These are phyloP conservation scores for Cyanoderma ruficeps DNA, from an alignment of 2,113 vertebrate genomes.

Conservation along the genomic window DNA sequence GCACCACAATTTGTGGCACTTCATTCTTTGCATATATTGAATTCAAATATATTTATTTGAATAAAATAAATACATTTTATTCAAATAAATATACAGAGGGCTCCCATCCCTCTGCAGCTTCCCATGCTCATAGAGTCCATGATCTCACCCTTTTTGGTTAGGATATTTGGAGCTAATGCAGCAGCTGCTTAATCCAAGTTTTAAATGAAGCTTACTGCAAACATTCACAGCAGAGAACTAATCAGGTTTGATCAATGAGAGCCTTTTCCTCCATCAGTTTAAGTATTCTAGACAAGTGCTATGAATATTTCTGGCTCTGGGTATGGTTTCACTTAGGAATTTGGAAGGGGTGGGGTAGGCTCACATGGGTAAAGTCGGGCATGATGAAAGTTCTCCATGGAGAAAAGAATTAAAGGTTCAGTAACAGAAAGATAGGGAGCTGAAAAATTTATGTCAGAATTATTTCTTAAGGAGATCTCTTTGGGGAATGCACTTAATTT, in stretches of 20 bases:
- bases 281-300: constrained; percentile 44
- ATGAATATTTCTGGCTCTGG: not conserved
- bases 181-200: constrained; percentile 61
- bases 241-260: constrained; percentile 42
- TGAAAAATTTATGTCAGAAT: not conserved
- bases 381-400: constrained; percentile 9
- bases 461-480: not conserved
- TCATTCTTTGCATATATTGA: not conserved
- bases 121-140: not conserved
- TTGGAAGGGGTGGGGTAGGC: not conserved
- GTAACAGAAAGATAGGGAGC: constrained; percentile 2
- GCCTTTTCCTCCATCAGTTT: constrained; percentile 44
- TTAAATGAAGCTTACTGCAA: constrained; percentile 49
- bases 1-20: not conserved
- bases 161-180: constrained; percentile 43
- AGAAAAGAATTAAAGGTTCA: not conserved
- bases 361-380: not conserved
- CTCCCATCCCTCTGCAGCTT: not conserved
- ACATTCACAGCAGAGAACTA: constrained; percentile 48
- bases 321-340: constrained; percentile 59
- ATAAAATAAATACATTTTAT: too few relatives aligned
- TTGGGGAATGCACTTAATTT: not conserved
- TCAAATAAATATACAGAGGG: too few relatives aligned
- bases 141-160: not conserved
- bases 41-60: not conserved